phyloP scores from a whole-genome alignment of 2,113 vertebrate species.

The Romanogobio albipinnatus region DNA sequence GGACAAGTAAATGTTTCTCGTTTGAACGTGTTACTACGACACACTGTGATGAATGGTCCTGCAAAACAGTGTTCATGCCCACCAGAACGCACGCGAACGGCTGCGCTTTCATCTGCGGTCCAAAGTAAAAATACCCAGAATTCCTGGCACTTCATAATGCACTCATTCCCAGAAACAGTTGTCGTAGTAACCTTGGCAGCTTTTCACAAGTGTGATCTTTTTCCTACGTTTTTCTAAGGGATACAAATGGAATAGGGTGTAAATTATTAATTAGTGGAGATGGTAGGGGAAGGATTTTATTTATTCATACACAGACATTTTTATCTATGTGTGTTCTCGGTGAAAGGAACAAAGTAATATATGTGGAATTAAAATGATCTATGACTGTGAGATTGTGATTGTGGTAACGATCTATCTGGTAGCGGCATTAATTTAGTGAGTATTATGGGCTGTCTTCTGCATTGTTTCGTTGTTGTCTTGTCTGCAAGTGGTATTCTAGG shows the following conservation, averaged over 20 bases:
- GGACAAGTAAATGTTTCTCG: slow-evolving; percentile 43
- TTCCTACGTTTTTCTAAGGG: slow-evolving; percentile 57
- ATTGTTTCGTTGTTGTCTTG: slow-evolving; percentile 57
- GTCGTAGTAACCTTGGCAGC: slow-evolving; percentile 84
- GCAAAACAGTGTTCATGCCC: slow-evolving; percentile 72
- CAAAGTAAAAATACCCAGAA: slow-evolving; percentile 83
- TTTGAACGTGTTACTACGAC: slow-evolving; percentile 22
- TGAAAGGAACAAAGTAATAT: slow-evolving; percentile 30
- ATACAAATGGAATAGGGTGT: slow-evolving; percentile 64
- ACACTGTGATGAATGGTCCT: slow-evolving; percentile 28
- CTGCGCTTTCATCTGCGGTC: slow-evolving; percentile 76
- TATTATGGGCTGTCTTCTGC: slow-evolving; percentile 38
- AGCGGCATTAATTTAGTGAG: not conserved
- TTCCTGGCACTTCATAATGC: slow-evolving; percentile 82
- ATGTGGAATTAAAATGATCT: not conserved
- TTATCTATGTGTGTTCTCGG: slow-evolving; percentile 45
- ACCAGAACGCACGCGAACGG: slow-evolving; percentile 48
- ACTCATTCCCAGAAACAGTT: slow-evolving; percentile 77
- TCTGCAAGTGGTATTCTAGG: slow-evolving; percentile 60
- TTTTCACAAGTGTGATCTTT: slow-evolving; percentile 77
- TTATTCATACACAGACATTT: slow-evolving; percentile 57
- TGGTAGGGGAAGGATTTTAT: slow-evolving; percentile 59
- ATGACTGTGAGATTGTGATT: not conserved
- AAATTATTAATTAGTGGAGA: slow-evolving; percentile 66
- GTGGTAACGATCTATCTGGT: not conserved